Percentiles rank a stretch among this genome's conserved stretches.
Evolutionary conservation across 2,888 invertebrate genomes (phyloP).

Genomic region (Pemphredon lugubris): DNA sequence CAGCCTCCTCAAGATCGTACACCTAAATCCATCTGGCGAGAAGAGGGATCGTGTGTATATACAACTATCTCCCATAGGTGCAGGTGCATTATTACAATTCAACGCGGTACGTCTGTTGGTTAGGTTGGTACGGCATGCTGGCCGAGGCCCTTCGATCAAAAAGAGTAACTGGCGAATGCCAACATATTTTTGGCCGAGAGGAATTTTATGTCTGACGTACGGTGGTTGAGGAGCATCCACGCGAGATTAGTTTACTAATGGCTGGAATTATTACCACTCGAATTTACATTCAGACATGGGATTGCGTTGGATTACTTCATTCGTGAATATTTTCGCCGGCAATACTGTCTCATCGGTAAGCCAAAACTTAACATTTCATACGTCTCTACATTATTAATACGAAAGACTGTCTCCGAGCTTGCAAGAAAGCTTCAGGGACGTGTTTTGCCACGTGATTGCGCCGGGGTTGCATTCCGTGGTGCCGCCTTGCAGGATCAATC

Average conservation of each 20-base stretch:
- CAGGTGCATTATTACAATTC: conserved; percentile 63
- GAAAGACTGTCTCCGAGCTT: too few relatives aligned
- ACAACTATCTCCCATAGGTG: conserved; percentile 22
- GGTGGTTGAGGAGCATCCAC: too few relatives aligned
- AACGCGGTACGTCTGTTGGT: conserved; percentile 8
- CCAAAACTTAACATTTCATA: neutral
- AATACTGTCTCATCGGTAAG: too few relatives aligned
- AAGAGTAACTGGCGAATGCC: conserved; percentile 22
- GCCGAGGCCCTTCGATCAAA: conserved; percentile 54
- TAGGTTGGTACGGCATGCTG: conserved; percentile 13
- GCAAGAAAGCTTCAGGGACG: conserved; percentile 8
- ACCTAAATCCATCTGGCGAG: conserved; percentile 52
- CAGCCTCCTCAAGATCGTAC: conserved; percentile 49
- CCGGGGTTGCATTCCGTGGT: conserved; percentile 25
- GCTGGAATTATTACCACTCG: too few relatives aligned
- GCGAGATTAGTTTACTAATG: too few relatives aligned
- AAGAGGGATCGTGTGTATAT: conserved; percentile 21
- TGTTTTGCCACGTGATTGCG: too few relatives aligned
- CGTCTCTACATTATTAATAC: neutral
- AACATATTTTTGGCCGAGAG: neutral
- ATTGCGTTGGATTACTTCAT: too few relatives aligned
- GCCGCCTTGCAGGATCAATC: conserved; percentile 50
- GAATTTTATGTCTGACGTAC: neutral
- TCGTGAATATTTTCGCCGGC: too few relatives aligned
- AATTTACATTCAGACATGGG: too few relatives aligned